phyloP scores from a whole-genome alignment of 2,113 vertebrate species.

The Seriola quinqueradiata region DNA sequence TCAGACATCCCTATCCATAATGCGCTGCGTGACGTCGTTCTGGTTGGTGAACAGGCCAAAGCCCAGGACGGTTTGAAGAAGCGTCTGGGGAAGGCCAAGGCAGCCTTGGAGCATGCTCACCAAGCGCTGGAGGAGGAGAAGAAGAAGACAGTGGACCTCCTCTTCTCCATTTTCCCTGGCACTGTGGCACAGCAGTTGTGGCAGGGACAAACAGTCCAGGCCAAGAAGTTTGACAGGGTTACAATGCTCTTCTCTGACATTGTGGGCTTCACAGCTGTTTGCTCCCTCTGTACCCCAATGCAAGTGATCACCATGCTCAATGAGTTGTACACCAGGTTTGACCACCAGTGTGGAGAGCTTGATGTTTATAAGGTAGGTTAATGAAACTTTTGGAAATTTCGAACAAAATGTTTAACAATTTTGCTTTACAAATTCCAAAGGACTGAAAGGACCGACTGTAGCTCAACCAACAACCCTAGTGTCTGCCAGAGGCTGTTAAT shows the following conservation, averaged over 20 bases:
- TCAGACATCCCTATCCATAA: conserved; percentile 99
- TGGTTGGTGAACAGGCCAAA: conserved; percentile 96
- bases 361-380: conserved; percentile 95
- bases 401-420: conserved; percentile 13
- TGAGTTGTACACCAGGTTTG: conserved; percentile 96
- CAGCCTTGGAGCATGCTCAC: conserved; percentile 93
- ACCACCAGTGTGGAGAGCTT: conserved; percentile 94
- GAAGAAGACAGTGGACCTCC: conserved; percentile 95
- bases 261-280: conserved; percentile 98
- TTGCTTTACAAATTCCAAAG: conserved; percentile 11
- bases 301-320: conserved; percentile 99
- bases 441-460: background rate
- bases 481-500: conserved; percentile 67
- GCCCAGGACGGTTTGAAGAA: conserved; percentile 98
- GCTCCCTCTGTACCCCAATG: conserved; percentile 94
- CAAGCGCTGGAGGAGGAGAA: conserved; percentile 97
- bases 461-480: conserved; percentile 15
- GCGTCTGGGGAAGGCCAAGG: conserved; percentile 95
- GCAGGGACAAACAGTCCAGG: conserved; percentile 95
- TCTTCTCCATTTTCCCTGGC: conserved; percentile 95
- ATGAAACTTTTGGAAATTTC: background rate
- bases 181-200: conserved; percentile 97
- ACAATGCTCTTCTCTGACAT: conserved; percentile 99
- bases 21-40: conserved; percentile 94
- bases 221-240: conserved; percentile 94